Evolutionary conservation across 2,113 vertebrate species (phyloP).

Genomic region (Trichomycterus rosablanca): DNA sequence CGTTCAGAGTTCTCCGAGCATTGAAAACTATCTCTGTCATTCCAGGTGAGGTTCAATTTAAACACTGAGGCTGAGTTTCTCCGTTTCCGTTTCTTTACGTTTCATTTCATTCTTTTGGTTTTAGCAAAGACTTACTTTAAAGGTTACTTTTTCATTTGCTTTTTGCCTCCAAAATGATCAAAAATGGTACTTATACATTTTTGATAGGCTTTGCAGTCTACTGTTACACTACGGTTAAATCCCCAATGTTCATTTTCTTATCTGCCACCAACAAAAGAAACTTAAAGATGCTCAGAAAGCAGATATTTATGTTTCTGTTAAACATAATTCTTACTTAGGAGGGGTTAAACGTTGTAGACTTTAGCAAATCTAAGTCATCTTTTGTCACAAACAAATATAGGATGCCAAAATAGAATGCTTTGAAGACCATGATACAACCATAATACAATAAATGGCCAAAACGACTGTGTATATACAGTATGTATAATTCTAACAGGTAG

Average conservation of each 20-base stretch:
- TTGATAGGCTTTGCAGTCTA: slow-evolving; percentile 89
- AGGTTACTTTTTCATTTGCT: slow-evolving; percentile 59
- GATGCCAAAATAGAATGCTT: no score
- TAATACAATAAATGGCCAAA: no score
- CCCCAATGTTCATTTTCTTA: slow-evolving; percentile 55
- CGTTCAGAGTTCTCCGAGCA: slow-evolving; percentile 95
- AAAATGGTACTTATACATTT: slow-evolving; percentile 72
- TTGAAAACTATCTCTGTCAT: slow-evolving; percentile 96
- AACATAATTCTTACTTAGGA: no score
- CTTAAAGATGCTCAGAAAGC: no score
- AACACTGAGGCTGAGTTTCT: slow-evolving; percentile 58
- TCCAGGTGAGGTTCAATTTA: slow-evolving; percentile 81
- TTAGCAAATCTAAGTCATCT: no score
- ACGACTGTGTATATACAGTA: no score
- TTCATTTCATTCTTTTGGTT: slow-evolving; percentile 40
- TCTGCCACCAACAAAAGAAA: no score
- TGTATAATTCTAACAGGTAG: no score
- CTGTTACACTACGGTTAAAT: slow-evolving; percentile 49
- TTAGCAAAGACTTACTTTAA: slow-evolving; percentile 63
- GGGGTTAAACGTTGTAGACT: no score
- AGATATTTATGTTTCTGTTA: no score
- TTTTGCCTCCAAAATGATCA: slow-evolving; percentile 70
- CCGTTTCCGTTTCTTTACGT: slow-evolving; percentile 36
- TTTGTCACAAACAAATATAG: no score
- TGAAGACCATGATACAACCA: no score